Evolutionary conservation across 2,113 vertebrate genomes (phyloP), one percentile per base, ranked within the genome.

Genomic region (Sorex araneus): DNA sequence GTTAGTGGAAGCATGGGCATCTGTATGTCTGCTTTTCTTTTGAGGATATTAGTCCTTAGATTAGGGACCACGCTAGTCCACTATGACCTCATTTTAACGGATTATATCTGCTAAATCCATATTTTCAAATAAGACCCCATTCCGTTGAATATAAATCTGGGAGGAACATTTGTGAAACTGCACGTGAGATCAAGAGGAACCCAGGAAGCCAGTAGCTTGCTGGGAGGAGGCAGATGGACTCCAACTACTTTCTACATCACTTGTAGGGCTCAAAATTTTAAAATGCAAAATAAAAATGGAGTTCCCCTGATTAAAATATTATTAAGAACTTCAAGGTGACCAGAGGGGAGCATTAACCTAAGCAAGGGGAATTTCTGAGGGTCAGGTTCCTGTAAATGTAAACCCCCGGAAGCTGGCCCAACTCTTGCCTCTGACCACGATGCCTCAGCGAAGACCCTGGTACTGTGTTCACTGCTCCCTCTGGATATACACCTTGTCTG

Each of bases 91-190:
- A 71, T 76, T 32, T 86, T 71, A 77, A 82, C 70, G 74, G 84
- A 74, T 63, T 82, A 21, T 28, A 85, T 70, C 50, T 89, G 32
- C 74, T 66, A 89, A 89, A 66, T 66, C 23, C 34, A 57, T 67
- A 45, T 89, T 74, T 85, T 30, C 32, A 85, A 70, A 82, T 36
- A 86, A 90, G 21, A 60, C 5, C 45, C 57, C 4, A 19, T 77
- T 69, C 71, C 70, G 66, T 13, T 43, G 6, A 15, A 27, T 32
- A 12, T 54, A 43, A 43, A n/a, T 76, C 71, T 81, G 30, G 28
- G 43, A 8, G 6, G 16, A 28, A 60, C 4, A 32, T 9, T 40
- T 60, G 25, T 60, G 36, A 9, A 82, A 66, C 50, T 54, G 18
- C 7, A 47, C 2, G 7, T 7, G 30, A 23, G 23, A 86, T 71